Evolutionary conservation across 2,797 vertebrate species (phyloP).

Genomic region (Leptatherina wallacei): DNA sequence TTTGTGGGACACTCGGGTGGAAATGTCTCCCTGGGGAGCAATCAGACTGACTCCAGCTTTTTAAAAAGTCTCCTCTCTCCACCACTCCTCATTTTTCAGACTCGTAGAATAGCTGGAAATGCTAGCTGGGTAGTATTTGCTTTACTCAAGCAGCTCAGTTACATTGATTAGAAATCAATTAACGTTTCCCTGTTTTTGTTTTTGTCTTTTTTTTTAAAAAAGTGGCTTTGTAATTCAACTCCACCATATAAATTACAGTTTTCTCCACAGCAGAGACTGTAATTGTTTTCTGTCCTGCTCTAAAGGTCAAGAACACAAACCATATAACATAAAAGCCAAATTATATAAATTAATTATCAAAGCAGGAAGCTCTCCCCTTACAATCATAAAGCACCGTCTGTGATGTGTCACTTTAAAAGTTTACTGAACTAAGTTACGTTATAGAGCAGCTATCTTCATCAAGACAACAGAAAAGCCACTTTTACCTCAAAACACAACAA

Average conservation of each 20-base stretch:
- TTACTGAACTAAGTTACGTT: background rate
- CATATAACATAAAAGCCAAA: background rate
- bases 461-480: background rate
- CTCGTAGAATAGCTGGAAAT: constrained; percentile 59
- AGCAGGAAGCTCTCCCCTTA: background rate
- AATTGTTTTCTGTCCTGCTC: background rate
- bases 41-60: constrained; percentile 76
- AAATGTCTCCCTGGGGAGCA: constrained; percentile 79
- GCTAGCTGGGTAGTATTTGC: constrained; percentile 33
- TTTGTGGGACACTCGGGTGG: constrained; percentile 74
- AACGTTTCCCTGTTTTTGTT: constrained; percentile 62
- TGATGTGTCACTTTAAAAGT: background rate
- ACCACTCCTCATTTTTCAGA: constrained; percentile 71
- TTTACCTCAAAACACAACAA: background rate
- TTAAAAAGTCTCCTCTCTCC: constrained; percentile 68
- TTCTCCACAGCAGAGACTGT: background rate
- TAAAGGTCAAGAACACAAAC: background rate
- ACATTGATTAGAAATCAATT: constrained; percentile 73
- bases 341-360: background rate
- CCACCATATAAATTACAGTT: constrained; percentile 46
- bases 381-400: too few relatives aligned
- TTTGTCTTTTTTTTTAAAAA: background rate
- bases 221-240: constrained; percentile 59
- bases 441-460: background rate
- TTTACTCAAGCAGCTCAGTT: constrained; percentile 53